Percentiles rank a stretch among this genome's conserved stretches.
These are phyloP conservation scores for Taxidea taxus DNA, from an alignment of 2,113 vertebrate species.

Conservation along the genomic window DNA sequence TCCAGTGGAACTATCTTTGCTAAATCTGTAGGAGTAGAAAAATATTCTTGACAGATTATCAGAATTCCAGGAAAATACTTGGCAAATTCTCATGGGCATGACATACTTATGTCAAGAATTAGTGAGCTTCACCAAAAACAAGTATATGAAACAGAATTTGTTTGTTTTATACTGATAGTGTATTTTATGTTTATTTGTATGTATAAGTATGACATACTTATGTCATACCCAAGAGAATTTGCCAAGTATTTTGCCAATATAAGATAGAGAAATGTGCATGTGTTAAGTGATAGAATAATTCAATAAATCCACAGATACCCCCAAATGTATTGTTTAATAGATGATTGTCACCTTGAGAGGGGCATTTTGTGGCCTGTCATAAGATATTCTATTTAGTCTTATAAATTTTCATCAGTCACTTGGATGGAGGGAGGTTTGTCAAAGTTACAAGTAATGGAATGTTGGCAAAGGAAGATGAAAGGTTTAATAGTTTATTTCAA, in stretches of 20 bases:
- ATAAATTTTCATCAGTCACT: background rate
- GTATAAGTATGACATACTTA: too few species aligned
- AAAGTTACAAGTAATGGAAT: background rate
- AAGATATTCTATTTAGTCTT: background rate
- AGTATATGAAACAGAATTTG: background rate
- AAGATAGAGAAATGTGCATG: background rate
- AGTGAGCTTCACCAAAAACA: background rate
- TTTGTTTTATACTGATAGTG: background rate
- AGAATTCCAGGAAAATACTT: constrained; percentile 1
- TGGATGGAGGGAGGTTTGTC: constrained; percentile 1
- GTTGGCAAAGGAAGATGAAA: background rate
- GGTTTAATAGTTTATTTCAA: background rate
- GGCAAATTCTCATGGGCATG: background rate
- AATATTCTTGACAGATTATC: background rate
- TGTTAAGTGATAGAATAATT: background rate
- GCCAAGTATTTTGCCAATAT: too few species aligned
- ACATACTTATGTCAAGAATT: background rate
- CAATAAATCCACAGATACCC: background rate
- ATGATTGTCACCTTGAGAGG: background rate
- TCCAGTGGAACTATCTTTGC: background rate
- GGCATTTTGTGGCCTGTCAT: background rate
- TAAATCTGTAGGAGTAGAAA: background rate
- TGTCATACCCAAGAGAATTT: too few species aligned
- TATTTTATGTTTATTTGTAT: background rate
- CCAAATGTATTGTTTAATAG: background rate